Evolutionary conservation across 2,113 vertebrate genomes (phyloP), one percentile per base, ranked within the genome.

Genomic region (Grallaria varia): DNA sequence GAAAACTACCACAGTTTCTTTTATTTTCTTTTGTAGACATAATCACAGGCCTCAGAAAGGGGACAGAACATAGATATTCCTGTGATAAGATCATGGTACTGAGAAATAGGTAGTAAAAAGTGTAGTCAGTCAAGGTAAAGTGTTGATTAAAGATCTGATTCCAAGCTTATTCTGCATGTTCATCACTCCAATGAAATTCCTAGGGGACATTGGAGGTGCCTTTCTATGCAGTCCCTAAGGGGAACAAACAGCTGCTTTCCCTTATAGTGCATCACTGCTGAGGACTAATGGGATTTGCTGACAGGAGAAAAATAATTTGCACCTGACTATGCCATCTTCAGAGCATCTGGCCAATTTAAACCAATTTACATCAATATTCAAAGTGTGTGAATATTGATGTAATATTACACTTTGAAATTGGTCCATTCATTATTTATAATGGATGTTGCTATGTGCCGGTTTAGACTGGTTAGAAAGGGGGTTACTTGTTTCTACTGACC

Each of bases 261-360:
- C 35, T 93, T 76, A 71, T 25, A 96, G 55, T 63, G 33, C 13
- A 80, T 59, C n/a, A 58, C 67, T 85, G 81, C 45, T 91, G 55
- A 89, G 82, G 71, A 66, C 67, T 93, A 73, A 58, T 79, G 93
- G 91, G 91, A 94, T 93, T 93, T 83, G 14, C n/a, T 94, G 86
- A 94, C 55, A 80, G 82, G 58, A 94, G 62, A 85, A 89, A 80
- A 90, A 80, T 91, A 95, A 83, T 96, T 96, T 96, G 78, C 91
- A 95, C 67, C 90, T 93, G 91, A 67, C 87, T 62, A 24, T 79
- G 59, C 42, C 21, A 90, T 93, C 87, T 83, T 96, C 71, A 87
- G 78, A 94, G 50, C 93, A 97, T 94, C 87, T 97, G 96, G 89
- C 94, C 93, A 90, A 90, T 96, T 96, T 96, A 94, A 90, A 88